Percentiles rank a stretch among this genome's conserved stretches.
phyloP scores from a whole-genome alignment of 2,888 invertebrate species.

The Caenorhabditis plicata region DNA sequence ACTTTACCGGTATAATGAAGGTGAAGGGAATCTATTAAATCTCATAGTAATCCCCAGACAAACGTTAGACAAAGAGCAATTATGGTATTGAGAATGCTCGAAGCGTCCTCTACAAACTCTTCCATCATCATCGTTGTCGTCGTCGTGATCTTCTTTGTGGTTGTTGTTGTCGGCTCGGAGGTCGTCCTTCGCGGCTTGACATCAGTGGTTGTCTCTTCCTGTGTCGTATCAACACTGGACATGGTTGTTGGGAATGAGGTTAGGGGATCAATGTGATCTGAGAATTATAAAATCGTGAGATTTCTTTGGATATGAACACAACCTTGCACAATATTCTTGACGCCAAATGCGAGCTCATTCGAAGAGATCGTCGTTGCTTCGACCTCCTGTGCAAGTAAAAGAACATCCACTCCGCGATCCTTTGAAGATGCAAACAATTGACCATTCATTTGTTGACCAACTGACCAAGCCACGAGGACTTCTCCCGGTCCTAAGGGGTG shows the following conservation, averaged over 20 bases:
- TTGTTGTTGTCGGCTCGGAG: background rate
- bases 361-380: constrained; percentile 4
- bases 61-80: no score
- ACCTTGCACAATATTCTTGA: constrained; percentile 26
- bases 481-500: constrained; percentile 61
- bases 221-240: background rate
- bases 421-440: constrained; percentile 5
- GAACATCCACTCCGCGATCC: constrained; percentile 23
- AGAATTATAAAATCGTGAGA: no score
- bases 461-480: constrained; percentile 53
- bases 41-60: no score
- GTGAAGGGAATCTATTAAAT: no score
- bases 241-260: constrained; percentile 5
- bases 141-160: background rate
- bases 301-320: no score
- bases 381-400: constrained; percentile 14
- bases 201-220: background rate
- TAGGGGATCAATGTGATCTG: no score
- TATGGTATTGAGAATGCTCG: no score
- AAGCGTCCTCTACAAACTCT: no score
- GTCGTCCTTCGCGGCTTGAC: background rate
- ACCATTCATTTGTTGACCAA: background rate
- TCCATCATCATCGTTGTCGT: no score
- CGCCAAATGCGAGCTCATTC: constrained; percentile 29
- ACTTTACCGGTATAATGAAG: no score